Evolutionary conservation across 2,113 vertebrate species (phyloP), one percentile per base, ranked within the genome.

Genomic region (Shinisaurus crocodilurus): DNA sequence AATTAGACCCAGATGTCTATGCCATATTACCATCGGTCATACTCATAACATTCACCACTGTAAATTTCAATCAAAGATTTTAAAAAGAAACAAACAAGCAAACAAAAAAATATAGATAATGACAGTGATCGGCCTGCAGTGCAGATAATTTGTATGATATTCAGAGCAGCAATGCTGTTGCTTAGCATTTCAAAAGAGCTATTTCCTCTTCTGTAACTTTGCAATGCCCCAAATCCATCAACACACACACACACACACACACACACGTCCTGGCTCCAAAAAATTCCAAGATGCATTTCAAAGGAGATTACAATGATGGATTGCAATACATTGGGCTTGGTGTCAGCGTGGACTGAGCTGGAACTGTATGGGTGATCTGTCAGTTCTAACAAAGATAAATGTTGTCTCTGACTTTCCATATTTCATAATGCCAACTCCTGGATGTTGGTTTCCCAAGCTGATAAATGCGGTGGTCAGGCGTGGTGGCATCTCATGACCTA

Each of bases 361-460:
- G 96, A 96, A 94, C 83, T 92, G 88, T 79, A 87, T 89, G 91
- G 74, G 79, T 0, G 3, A 95, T 92, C 93, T 96, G 93, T 94
- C 95, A 97, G 27, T 90, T 90, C 70, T 96, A 97, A 95, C 94
- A 92, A 96, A 96, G 97, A 97, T 87, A 96, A 97, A 97, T 96
- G 93, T 37, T 91, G 82, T 86, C 90, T 82, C 75, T 88, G 67
- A 29, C 88, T 91, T 90, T 69, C 82, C 89, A 91, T 95, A 95
- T 96, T 96, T 96, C 6, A 29, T 88, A 94, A 88, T 29, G 37
- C 57, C 40, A 93, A 82, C 88, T 85, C 72, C 69, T 94, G 90
- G 92, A 86, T 95, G 90, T 25, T 95, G 95, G 90, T 94, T 95
- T 95, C 91, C 82, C 87, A 94, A 60, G 88, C 95, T 97, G 96